Evolutionary conservation across 1,140 invertebrate genomes (phyloP), one percentile per base, ranked within the genome.

Genomic region (Ceratina australensis): DNA sequence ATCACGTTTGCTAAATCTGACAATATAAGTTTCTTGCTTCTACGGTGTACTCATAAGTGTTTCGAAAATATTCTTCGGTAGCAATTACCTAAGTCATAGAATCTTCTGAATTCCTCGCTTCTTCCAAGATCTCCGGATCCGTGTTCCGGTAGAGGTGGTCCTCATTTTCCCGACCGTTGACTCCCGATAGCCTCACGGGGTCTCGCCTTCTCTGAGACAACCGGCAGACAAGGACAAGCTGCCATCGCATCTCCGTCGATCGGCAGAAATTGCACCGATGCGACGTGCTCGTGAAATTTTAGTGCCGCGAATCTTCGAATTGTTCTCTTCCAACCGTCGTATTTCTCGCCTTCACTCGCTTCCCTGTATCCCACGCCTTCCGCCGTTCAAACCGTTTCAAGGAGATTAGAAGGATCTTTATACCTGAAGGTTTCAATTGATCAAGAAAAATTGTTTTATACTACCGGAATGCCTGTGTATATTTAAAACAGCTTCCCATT

Each of bases 131-230:
- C 78, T 65, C 59, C 56, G 78, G 89, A 80, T 87, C 85, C 87
- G 85, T 88, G 86, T 91, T 89, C 87, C 85, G 86, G 87, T 89
- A 90, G 85, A 91, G 90, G 90, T 88, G 86, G 87, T 81, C 87
- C 87, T 91, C 89, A 91, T 91, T 91, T 91, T 91, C 89, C 87
- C 86, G 89, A 72, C 89, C 89, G 88, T 91, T 91, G 89, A 87
- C 86, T 90, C 65, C 80, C 83, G 88, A 90, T 88, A 79, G 86
- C 52, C 83, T 79, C 79, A 60, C 78, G 80, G 75, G 64, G 68
- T 79, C 60, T 67, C 63, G 33, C 80, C 57, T 78, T 26, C 56
- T 72, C 33, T 26, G 56, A 52, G 28, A 26, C 64, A 7, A 71
- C 50, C 66, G 56, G 57, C 54, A 69, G 81, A 71, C 71, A 76